Percentiles rank a stretch among this genome's conserved stretches.
Evolutionary conservation across 2,888 invertebrate genomes (phyloP).

Genomic region (Harmothoe impar): DNA sequence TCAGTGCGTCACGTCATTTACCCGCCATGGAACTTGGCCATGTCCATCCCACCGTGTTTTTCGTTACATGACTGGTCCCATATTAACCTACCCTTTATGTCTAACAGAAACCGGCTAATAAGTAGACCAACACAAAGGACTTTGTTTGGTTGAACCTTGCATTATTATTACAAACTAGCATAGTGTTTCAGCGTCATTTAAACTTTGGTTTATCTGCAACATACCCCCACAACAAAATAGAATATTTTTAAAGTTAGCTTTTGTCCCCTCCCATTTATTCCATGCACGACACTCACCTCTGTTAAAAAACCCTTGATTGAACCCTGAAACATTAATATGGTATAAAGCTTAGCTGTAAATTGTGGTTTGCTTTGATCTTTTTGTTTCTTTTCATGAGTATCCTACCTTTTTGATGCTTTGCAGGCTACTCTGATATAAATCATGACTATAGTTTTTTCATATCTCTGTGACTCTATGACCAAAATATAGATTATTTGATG

Average conservation of each 20-base stretch:
- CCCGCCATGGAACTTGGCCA: slow-evolving; percentile 25
- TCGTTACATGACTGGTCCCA: slow-evolving; percentile 33
- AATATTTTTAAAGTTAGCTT: slow-evolving; percentile 32
- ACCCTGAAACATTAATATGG: slow-evolving; percentile 37
- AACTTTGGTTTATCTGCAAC: not conserved
- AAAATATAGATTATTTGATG: not conserved
- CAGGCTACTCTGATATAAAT: not conserved
- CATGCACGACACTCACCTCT: slow-evolving; percentile 49
- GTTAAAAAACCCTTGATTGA: slow-evolving; percentile 27
- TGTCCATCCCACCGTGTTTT: slow-evolving; percentile 27
- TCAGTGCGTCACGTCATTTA: slow-evolving; percentile 48
- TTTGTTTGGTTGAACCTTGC: not conserved
- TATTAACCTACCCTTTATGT: slow-evolving; percentile 49
- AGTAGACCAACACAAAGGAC: slow-evolving; percentile 19
- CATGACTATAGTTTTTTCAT: not conserved
- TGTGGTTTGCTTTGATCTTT: slow-evolving; percentile 17
- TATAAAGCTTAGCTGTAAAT: slow-evolving; percentile 49
- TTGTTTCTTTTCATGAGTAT: slow-evolving; percentile 26
- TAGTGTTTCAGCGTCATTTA: not conserved
- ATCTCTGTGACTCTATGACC: not conserved
- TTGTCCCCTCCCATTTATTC: slow-evolving; percentile 23
- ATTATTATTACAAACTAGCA: slow-evolving; percentile 9
- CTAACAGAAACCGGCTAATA: not conserved
- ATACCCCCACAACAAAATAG: slow-evolving; percentile 20
- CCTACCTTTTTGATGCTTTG: not conserved